A percentile compares a stretch with the other conserved stretches of the same genome.
Evolutionary conservation across 2,888 invertebrate species (phyloP).

Genomic region (Pheosia gnoma): DNA sequence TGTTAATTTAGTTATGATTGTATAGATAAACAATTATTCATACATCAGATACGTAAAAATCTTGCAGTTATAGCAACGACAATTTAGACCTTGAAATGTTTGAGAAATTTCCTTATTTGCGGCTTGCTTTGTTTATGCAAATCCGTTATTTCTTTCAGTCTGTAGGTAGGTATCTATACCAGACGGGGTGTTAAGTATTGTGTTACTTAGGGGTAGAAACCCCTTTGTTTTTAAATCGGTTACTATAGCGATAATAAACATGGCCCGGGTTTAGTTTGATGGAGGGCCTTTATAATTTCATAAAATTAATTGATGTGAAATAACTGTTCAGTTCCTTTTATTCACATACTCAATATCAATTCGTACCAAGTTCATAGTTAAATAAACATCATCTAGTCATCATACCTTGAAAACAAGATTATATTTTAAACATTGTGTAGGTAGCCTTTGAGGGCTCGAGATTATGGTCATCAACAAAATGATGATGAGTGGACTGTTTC

Average conservation of each 20-base stretch:
- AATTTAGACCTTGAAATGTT: slow-evolving; percentile 1
- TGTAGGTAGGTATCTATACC: slow-evolving; percentile 11
- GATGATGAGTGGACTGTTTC: slow-evolving; percentile 19
- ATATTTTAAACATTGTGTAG: background rate
- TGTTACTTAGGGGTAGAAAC: slow-evolving; percentile 37
- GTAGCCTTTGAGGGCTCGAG: background rate
- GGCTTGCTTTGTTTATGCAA: slow-evolving; percentile 30
- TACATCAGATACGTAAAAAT: background rate
- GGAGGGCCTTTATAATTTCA: slow-evolving; percentile 11
- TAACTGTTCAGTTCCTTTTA: no score
- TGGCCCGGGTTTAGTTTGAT: slow-evolving; percentile 27
- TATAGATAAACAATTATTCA: no score
- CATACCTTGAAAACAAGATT: background rate
- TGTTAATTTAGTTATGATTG: no score
- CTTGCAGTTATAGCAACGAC: background rate
- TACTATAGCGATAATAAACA: slow-evolving; percentile 33
- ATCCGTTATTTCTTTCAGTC: slow-evolving; percentile 31
- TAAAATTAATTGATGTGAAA: background rate
- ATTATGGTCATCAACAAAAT: slow-evolving; percentile 9
- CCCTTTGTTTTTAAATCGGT: slow-evolving; percentile 50
- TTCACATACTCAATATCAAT: no score
- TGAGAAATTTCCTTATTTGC: slow-evolving; percentile 3
- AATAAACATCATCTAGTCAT: no score
- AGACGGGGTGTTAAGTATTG: slow-evolving; percentile 16
- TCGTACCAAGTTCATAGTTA: no score